Evolutionary conservation across 1,140 invertebrate genomes (phyloP).

Genomic region (Caenorhabditis tropicalis): DNA sequence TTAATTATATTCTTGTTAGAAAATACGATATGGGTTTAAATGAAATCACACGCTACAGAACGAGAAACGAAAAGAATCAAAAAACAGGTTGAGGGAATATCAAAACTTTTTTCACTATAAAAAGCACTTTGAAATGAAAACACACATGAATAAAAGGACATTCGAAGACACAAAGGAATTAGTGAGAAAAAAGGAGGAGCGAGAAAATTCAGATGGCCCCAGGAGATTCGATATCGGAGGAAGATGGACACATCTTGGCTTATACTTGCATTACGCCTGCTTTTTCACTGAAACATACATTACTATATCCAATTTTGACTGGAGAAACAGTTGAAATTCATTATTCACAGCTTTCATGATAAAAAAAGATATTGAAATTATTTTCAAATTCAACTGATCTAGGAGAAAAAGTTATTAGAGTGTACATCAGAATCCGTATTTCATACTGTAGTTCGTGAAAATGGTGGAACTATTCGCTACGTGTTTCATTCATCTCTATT

Average conservation of each 20-base stretch:
- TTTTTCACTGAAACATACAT: neutral
- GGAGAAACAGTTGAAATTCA: neutral
- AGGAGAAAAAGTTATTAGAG: too few relatives aligned
- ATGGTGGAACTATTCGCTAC: too few relatives aligned
- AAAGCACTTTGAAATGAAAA: too few relatives aligned
- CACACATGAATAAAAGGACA: neutral
- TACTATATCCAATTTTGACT: neutral
- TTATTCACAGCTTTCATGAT: neutral
- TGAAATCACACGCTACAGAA: constrained; percentile 5
- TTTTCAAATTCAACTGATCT: too few relatives aligned
- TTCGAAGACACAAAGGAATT: neutral
- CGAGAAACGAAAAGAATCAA: neutral
- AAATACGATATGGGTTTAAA: constrained; percentile 14
- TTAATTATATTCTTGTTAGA: constrained; percentile 41
- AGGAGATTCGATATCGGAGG: constrained; percentile 24
- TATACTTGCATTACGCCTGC: neutral
- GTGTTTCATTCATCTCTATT: too few relatives aligned
- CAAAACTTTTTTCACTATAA: too few relatives aligned
- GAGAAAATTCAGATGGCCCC: constrained; percentile 14
- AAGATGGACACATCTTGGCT: neutral
- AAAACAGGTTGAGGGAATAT: neutral
- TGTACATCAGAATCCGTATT: too few relatives aligned
- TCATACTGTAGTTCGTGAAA: too few relatives aligned
- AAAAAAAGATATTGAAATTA: neutral
- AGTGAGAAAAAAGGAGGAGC: neutral